Evolutionary conservation across 2,888 invertebrate species (phyloP).

Genomic region (Nephrotoma flavescens): DNA sequence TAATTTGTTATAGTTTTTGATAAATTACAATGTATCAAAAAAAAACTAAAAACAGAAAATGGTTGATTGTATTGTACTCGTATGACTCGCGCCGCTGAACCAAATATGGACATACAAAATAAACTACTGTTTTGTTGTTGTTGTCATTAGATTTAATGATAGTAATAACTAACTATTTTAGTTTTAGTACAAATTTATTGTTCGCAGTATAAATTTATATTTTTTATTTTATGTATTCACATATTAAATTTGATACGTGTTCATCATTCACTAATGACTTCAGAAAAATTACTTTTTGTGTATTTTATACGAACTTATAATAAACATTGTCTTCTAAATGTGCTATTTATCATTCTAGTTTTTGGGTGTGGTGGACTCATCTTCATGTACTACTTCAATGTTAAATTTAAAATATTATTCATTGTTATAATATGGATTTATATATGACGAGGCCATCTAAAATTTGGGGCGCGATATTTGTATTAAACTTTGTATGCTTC

Average conservation of each 20-base stretch:
- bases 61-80: not conserved
- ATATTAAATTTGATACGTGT: not conserved
- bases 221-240: not conserved
- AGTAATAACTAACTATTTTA: not conserved
- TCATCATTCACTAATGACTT: not conserved
- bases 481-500: not conserved
- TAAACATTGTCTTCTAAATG: not conserved
- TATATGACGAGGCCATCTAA: not conserved
- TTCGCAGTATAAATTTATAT: not conserved
- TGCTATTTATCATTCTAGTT: not conserved
- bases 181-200: not conserved
- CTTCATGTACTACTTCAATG: not conserved
- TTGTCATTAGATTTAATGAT: not conserved
- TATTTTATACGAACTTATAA: not conserved
- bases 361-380: not conserved
- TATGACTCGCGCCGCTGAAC: not conserved
- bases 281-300: not conserved
- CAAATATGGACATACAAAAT: not conserved
- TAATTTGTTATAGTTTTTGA: not conserved
- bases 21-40: not conserved
- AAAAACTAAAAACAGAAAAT: not conserved
- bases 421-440: not conserved
- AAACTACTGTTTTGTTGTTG: not conserved
- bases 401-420: not conserved
- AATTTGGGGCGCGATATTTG: not conserved